Conservation (phyloP, 92 coral and sea anemone species). For the Desmophyllum pertusum region DNA sequence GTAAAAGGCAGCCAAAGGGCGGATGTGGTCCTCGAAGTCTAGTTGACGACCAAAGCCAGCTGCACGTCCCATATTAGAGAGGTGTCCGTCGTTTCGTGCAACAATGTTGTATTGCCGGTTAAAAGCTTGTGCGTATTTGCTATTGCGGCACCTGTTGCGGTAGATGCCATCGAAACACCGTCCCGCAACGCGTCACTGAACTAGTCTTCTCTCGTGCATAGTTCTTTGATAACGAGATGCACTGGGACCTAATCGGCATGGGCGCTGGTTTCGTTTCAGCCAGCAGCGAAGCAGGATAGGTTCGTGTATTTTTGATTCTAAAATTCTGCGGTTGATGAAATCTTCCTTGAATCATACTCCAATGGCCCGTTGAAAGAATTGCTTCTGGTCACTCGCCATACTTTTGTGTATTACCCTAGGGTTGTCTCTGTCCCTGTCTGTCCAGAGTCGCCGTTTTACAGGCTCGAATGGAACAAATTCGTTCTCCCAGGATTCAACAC, state of each 20-base stretch:
- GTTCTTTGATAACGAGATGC: neutral
- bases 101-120: too few relatives aligned
- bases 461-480: neutral
- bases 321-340: neutral
- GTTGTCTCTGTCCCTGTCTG: neutral
- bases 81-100: too few relatives aligned
- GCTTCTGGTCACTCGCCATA: neutral
- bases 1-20: too few relatives aligned
- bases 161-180: too few relatives aligned
- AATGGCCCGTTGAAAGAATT: neutral
- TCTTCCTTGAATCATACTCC: neutral
- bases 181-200: too few relatives aligned
- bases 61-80: too few relatives aligned
- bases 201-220: too few relatives aligned
- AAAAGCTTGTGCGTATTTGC: too few relatives aligned
- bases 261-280: too few relatives aligned
- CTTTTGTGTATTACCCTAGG: neutral
- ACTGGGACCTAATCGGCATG: neutral
- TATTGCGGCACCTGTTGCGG: too few relatives aligned
- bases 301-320: neutral
- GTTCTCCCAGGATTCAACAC: conserved; percentile 26
- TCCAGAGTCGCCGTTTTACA: neutral
- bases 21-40: too few relatives aligned
- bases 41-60: too few relatives aligned
- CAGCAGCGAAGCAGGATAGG: neutral